Evolutionary conservation across 2,888 invertebrate species (phyloP), one percentile per base, ranked within the genome.

Genomic region (Meloe dianella): DNA sequence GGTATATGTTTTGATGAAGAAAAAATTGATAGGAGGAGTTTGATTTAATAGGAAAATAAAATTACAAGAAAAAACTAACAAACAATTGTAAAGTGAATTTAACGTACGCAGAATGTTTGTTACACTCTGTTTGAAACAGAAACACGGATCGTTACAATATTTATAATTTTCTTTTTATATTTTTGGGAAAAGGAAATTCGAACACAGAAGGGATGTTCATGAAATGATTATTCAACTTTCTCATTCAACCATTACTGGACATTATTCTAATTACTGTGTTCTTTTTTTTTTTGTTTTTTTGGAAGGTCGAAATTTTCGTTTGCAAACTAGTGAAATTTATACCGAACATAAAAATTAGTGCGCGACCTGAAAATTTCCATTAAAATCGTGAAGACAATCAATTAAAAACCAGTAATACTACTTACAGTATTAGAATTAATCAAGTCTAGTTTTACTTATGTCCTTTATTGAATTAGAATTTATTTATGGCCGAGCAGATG

Each of bases 41-140:
- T 47, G 59, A 61, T 38, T 38, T 20, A 3, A 20, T 10, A 20
- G 54, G 30, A 60, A 54, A 29, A 60, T 57, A 20, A 30, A 35
- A 38, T 32, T 30, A 27, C 2, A 27, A n/a, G n/a, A n/a, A n/a
- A n/a, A n/a, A n/a, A n/a, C n/a, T n/a, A n/a, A n/a, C n/a, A n/a
- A n/a, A n/a, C n/a, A 24, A 32, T 35, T 17, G 56, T 32, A 54
- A 35, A 8, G 20, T 22, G 22, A 51, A 22, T 51, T 51, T 27
- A 30, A 22, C 38, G 20, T 41, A 38, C 35, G 35, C 17, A 59
- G 59, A 35, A 60, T 59, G 57, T n/a, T 30, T 38, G 66, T 66
- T 56, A 66, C 63, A 66, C 35, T 66, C 66, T 66, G 66, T 51
- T 51, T 51, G 51, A 51, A 24, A 51, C 24, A 24, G 8, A 41